These are phyloP conservation scores for Polypterus bichir DNA, from an alignment of 2,113 vertebrate species.

Conservation along the genomic window DNA sequence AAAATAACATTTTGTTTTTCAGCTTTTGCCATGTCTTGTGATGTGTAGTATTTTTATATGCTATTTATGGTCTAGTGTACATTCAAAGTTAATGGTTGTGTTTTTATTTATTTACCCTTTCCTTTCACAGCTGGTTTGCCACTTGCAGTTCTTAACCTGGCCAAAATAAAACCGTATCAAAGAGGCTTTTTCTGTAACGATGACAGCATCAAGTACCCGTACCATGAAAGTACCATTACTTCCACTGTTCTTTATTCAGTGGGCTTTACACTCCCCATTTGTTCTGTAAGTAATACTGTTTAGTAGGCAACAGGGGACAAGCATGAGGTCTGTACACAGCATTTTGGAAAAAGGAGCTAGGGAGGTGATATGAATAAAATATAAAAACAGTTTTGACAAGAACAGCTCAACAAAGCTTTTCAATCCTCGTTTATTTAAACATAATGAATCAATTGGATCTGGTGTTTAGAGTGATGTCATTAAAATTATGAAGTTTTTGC, in stretches of 20 bases:
- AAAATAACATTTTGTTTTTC: too few relatives aligned
- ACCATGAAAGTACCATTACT: conserved; percentile 83
- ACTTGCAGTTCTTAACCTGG: conserved; percentile 90
- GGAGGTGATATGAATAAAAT: too few relatives aligned
- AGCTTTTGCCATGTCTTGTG: too few relatives aligned
- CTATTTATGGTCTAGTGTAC: too few relatives aligned
- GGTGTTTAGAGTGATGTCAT: too few relatives aligned
- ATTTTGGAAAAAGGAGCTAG: background rate
- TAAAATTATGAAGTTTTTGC: too few relatives aligned
- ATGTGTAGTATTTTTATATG: too few relatives aligned
- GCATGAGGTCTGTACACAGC: background rate
- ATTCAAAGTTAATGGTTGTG: too few relatives aligned
- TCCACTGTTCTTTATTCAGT: conserved; percentile 76
- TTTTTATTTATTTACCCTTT: conserved; percentile 50
- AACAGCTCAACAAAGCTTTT: too few relatives aligned
- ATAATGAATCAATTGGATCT: too few relatives aligned
- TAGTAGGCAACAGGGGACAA: conserved; percentile 31
- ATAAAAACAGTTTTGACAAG: too few relatives aligned
- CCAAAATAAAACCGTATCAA: conserved; percentile 87
- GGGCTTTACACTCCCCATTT: conserved; percentile 86
- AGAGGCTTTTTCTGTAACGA: conserved; percentile 98
- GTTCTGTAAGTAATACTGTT: conserved; percentile 80
- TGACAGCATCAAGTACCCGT: conserved; percentile 90
- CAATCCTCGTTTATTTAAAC: too few relatives aligned
- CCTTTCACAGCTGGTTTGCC: conserved; percentile 85